Evolutionary conservation across 1,140 invertebrate genomes (phyloP).

Genomic region (Hesperophylax magnus): DNA sequence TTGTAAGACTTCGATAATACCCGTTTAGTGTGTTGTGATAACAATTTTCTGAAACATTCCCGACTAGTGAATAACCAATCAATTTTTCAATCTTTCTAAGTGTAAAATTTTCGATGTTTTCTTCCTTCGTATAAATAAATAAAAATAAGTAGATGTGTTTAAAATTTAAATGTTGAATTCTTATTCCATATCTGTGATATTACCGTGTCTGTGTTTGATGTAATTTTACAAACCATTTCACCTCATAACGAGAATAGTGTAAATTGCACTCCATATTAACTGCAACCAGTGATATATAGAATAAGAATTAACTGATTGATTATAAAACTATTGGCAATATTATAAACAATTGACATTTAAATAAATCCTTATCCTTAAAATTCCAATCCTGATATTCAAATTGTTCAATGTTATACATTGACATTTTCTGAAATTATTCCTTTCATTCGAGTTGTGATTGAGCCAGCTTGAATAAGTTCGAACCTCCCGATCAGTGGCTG

Average conservation of each 20-base stretch:
- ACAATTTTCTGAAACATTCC: slow-evolving; percentile 36
- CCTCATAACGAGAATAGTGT: background rate
- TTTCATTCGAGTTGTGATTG: no score
- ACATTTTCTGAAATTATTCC: no score
- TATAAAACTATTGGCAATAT: no score
- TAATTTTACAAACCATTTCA: slow-evolving; percentile 1
- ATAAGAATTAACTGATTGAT: slow-evolving; percentile 7
- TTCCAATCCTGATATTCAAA: no score
- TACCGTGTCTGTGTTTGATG: slow-evolving; percentile 39
- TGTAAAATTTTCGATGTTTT: slow-evolving; percentile 49
- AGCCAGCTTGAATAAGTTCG: background rate
- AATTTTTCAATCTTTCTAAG: slow-evolving; percentile 36
- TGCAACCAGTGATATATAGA: slow-evolving; percentile 13
- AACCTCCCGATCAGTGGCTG: background rate
- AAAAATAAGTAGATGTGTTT: slow-evolving; percentile 41
- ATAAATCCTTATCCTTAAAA: no score
- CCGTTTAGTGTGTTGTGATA: slow-evolving; percentile 54
- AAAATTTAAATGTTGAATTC: slow-evolving; percentile 43
- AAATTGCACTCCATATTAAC: background rate
- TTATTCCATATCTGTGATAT: slow-evolving; percentile 56
- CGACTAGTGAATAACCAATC: slow-evolving; percentile 6
- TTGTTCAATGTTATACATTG: no score
- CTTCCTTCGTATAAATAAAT: slow-evolving; percentile 48
- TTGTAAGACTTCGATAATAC: background rate
- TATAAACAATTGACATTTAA: no score